Conservation (phyloP, 1,140 invertebrate genomes). For the Eciton burchellii region DNA sequence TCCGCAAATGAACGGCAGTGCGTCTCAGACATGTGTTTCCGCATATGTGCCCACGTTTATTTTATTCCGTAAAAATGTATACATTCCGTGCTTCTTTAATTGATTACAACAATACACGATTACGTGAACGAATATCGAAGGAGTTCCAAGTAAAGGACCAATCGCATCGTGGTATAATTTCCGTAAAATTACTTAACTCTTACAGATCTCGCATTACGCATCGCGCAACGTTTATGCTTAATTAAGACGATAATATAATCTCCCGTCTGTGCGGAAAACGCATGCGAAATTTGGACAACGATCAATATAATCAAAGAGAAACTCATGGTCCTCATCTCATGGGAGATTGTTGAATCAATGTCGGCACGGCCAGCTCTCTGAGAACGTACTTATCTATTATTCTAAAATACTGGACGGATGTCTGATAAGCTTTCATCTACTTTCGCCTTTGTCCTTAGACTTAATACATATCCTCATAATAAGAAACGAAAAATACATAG, state of each 20-base stretch:
- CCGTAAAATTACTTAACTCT: conserved; percentile 32
- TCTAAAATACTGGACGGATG: conserved; percentile 80
- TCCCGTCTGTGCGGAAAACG: not conserved
- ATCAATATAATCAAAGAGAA: conserved; percentile 7
- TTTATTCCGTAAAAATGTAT: not conserved
- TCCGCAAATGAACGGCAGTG: not conserved
- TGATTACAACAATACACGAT: not conserved
- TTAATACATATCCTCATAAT: conserved; percentile 23
- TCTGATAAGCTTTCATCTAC: conserved; percentile 79
- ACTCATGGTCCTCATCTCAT: conserved; percentile 30
- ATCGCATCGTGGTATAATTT: not conserved
- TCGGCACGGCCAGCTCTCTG: not conserved
- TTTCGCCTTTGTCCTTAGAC: conserved; percentile 35
- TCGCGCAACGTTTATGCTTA: not conserved
- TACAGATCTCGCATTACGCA: conserved; percentile 20
- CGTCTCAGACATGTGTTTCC: not conserved
- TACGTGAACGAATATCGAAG: not conserved
- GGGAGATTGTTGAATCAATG: conserved; percentile 1
- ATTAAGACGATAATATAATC: conserved; percentile 8
- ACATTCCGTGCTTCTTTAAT: not conserved
- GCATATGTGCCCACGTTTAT: not conserved
- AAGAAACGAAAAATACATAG: not conserved
- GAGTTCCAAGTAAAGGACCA: conserved; percentile 6
- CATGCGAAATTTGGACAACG: conserved; percentile 26
- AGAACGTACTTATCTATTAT: conserved; percentile 42